These are phyloP conservation scores for Sericinus montela DNA, from an alignment of 2,888 invertebrate genomes.

Conservation along the genomic window DNA sequence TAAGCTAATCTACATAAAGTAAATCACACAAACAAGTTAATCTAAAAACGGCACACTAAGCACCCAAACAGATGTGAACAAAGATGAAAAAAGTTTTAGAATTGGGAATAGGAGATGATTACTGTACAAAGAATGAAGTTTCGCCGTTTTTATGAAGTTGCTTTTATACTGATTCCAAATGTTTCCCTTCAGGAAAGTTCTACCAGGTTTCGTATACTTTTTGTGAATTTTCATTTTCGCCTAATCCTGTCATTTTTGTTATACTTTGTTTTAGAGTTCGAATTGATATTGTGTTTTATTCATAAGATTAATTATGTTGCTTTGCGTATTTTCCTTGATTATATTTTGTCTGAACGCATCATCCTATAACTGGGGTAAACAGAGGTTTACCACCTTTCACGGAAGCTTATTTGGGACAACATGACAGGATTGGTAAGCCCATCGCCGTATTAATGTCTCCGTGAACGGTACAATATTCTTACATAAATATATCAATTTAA, in stretches of 20 bases:
- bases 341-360: no score
- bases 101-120: constrained; percentile 72
- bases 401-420: no score
- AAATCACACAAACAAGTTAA: constrained; percentile 28
- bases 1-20: not conserved
- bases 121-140: constrained; percentile 72
- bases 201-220: constrained; percentile 46
- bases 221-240: constrained; percentile 58
- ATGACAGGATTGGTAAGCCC: no score
- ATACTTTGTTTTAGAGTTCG: constrained; percentile 32
- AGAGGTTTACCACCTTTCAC: no score
- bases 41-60: constrained; percentile 52
- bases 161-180: constrained; percentile 68
- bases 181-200: constrained; percentile 58
- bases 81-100: constrained; percentile 75
- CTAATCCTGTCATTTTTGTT: constrained; percentile 53
- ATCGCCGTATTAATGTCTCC: no score
- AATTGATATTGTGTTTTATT: constrained; percentile 6
- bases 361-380: no score
- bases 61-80: constrained; percentile 70
- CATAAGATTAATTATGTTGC: no score
- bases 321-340: no score
- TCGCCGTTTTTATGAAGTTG: constrained; percentile 70
- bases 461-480: no score
- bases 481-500: no score